Conservation (phyloP, 2,888 invertebrate genomes). For the Mesopsocus fuscifrons region DNA sequence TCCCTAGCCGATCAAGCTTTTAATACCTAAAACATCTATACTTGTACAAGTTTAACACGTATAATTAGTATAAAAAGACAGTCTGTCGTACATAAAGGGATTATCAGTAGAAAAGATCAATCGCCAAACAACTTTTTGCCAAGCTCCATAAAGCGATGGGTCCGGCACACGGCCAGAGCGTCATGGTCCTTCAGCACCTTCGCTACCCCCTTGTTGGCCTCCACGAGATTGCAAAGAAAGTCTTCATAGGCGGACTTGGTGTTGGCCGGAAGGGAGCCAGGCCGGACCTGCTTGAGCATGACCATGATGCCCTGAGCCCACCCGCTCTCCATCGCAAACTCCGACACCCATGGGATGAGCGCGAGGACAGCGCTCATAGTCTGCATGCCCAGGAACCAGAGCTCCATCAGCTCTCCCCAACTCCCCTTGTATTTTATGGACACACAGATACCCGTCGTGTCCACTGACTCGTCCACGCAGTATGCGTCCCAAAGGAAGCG, state of each 20-base stretch:
- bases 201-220: conserved; percentile 54
- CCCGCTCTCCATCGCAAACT: conserved; percentile 83
- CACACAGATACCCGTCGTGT: conserved; percentile 62
- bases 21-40: too few species aligned
- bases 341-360: conserved; percentile 72
- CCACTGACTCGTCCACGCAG: conserved; percentile 71
- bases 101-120: conserved; percentile 26
- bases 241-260: conserved; percentile 83
- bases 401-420: conserved; percentile 77
- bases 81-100: background rate
- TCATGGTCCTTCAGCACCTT: conserved; percentile 64
- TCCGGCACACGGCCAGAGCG: conserved; percentile 64
- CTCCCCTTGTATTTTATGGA: conserved; percentile 68
- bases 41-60: too few species aligned
- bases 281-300: conserved; percentile 62
- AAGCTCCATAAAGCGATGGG: conserved; percentile 74
- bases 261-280: conserved; percentile 62
- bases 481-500: conserved; percentile 87
- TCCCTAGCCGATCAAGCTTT: too few species aligned
- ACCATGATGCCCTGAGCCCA: conserved; percentile 79
- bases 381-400: conserved; percentile 91
- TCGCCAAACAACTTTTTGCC: conserved; percentile 77
- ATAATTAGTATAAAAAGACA: background rate
- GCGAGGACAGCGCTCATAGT: conserved; percentile 68
- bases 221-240: conserved; percentile 65